Conservation (phyloP, 1,140 invertebrate genomes). For the Musca domestica region DNA sequence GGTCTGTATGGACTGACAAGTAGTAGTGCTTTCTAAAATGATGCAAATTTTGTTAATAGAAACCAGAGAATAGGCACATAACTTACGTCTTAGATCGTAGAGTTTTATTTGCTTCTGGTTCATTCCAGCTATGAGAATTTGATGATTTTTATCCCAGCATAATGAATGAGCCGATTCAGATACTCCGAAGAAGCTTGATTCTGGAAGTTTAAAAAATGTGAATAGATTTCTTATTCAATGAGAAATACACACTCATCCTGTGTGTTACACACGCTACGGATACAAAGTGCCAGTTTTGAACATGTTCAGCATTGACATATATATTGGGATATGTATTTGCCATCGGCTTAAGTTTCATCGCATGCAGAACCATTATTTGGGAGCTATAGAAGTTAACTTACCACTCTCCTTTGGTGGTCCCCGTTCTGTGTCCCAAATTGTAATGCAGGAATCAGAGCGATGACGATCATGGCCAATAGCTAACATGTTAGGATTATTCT, state of each 20-base stretch:
- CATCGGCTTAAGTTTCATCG: too few species aligned
- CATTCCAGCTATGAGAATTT: constrained; percentile 79
- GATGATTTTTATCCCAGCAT: constrained; percentile 77
- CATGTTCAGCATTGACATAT: too few species aligned
- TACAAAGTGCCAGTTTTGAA: too few species aligned
- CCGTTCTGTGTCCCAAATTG: constrained; percentile 72
- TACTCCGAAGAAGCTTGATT: constrained; percentile 59
- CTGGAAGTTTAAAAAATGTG: not conserved
- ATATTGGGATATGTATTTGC: too few species aligned
- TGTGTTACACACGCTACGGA: too few species aligned
- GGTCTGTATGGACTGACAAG: constrained; percentile 70
- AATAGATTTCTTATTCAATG: not conserved
- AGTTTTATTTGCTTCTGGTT: constrained; percentile 87
- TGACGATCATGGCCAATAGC: constrained; percentile 84
- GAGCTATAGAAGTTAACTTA: constrained; percentile 35
- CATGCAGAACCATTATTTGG: not conserved
- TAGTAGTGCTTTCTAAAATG: constrained; percentile 67
- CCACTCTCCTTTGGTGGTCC: constrained; percentile 45
- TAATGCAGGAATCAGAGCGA: constrained; percentile 75
- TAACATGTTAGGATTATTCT: constrained; percentile 76
- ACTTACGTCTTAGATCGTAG: constrained; percentile 85
- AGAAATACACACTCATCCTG: too few species aligned
- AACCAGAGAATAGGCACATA: not conserved
- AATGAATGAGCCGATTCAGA: constrained; percentile 82
- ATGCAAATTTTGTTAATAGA: not conserved